Evolutionary conservation across 2,113 vertebrate species (phyloP).

Genomic region (Delphinapterus leucas): DNA sequence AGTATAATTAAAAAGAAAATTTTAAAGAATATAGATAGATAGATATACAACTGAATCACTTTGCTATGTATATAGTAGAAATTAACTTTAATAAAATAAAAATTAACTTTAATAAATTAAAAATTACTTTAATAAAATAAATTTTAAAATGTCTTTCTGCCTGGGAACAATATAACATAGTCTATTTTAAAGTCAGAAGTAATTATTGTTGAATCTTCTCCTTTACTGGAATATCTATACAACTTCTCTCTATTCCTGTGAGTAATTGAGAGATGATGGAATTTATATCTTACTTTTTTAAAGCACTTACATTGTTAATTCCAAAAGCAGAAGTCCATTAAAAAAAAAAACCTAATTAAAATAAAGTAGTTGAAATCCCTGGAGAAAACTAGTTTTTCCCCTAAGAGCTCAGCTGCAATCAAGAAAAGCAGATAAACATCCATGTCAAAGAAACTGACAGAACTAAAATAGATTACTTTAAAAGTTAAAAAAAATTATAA

Average conservation of each 20-base stretch:
- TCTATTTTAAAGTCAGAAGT: conserved; percentile 35
- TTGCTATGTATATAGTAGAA: not conserved
- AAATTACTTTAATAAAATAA: not conserved
- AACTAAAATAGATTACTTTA: conserved; percentile 33
- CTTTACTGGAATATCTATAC: conserved; percentile 41
- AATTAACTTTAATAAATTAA: not conserved
- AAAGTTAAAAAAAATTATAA: conserved; percentile 29
- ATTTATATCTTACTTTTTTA: conserved; percentile 47
- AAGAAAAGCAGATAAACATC: conserved; percentile 32
- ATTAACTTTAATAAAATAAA: not conserved
- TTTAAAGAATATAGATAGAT: not conserved
- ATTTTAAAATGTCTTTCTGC: not conserved
- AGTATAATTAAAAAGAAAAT: not conserved
- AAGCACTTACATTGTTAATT: conserved; percentile 54
- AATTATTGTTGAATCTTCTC: not conserved
- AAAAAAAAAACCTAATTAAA: conserved; percentile 56
- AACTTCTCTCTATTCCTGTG: conserved; percentile 22
- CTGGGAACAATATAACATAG: not conserved
- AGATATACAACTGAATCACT: not conserved
- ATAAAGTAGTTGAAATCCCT: conserved; percentile 47
- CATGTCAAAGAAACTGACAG: conserved; percentile 14
- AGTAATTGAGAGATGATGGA: conserved; percentile 45
- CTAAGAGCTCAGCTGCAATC: conserved; percentile 28
- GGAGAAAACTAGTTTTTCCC: conserved; percentile 44
- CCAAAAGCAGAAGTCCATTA: conserved; percentile 55